These are phyloP conservation scores for Dasypus novemcinctus DNA, from an alignment of 2,113 vertebrate genomes.

Conservation along the genomic window DNA sequence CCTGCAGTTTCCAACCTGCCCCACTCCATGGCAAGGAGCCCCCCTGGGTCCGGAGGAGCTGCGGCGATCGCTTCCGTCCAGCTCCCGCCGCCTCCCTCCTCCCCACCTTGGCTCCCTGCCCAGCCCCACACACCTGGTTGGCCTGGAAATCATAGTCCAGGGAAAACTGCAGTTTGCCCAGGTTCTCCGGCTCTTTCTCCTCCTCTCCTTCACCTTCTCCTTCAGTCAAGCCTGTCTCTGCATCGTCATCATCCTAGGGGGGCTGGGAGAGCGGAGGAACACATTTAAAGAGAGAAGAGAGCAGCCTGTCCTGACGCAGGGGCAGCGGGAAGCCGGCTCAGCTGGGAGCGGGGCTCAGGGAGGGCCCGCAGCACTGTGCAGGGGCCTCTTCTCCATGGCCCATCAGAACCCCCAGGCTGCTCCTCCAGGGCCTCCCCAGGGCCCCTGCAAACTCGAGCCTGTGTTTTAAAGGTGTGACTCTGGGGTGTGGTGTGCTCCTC, in stretches of 20 bases:
- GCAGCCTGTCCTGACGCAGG: neutral
- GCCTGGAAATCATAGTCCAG: slow-evolving; percentile 97
- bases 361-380: accelerated
- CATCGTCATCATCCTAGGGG: slow-evolving; percentile 91
- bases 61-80: neutral
- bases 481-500: neutral
- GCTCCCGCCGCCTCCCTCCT: accelerated
- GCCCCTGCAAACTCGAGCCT: neutral
- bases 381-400: neutral
- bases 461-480: neutral
- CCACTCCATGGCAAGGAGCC: neutral
- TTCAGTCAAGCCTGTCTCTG: slow-evolving; percentile 91
- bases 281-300: accelerated
- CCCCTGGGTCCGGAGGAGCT: accelerated
- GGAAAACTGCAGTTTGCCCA: slow-evolving; percentile 97
- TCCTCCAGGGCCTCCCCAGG: neutral
- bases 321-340: accelerated
- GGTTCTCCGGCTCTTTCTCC: slow-evolving; percentile 96
- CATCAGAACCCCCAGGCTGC: neutral
- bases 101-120: accelerated
- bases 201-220: slow-evolving; percentile 96
- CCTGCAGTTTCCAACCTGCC: neutral
- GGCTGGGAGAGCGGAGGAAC: neutral
- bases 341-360: too few relatives aligned
- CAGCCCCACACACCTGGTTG: slow-evolving; percentile 87